Base-by-base conservation (phyloP, 2,113 vertebrate genomes). In the Notechis scutatus region DNA sequence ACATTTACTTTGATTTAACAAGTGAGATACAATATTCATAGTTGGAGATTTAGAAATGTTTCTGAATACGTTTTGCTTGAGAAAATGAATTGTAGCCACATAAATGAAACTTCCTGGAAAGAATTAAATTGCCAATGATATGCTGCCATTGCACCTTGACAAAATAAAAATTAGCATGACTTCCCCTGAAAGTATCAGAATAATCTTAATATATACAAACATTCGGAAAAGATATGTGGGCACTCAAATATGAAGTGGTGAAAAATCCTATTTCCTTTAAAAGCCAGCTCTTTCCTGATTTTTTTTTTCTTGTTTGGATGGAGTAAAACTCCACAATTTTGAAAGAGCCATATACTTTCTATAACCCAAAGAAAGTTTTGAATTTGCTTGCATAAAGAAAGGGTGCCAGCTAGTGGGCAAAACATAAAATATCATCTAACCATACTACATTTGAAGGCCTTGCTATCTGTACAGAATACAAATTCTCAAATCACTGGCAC, bases 171-270 rank as follows among this genome's bases (percentile, higher is more conserved):
- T 94, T 92, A 94, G 91, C 95, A 92, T 93, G 91, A 88, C 93
- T 96, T 95, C 52, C 56, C 23, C 64, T 34, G 94, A 94, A 42
- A n/a, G 88, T 93, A 95, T 69, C 96, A 96, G 95, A 97, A 97
- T 97, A 95, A 97, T 96, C 95, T 96, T 89, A 96, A 92, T 97
- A 97, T 97, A 94, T 97, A 97, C 96, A 98, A 94, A 10, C 94
- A 95, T 96, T 96, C 93, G 59, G 88, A 96, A 96, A 95, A 90
- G 95, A 15, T 50, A 94, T 93, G 94, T 90, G 91, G 95, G 93
- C 85, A 90, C 96, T 96, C 91, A 94, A 95, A 96, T 95, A 96
- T 96, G 97, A 92, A 94, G 94, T 94, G 92, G 90, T 89, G 59
- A 93, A 92, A 89, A 93, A 95, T 81, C 89, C 88, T 34, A 4